A percentile compares a stretch with the other conserved stretches of the same genome.
phyloP scores from a whole-genome alignment of 2,888 invertebrate species.

The Entomobrya multifasciata region DNA sequence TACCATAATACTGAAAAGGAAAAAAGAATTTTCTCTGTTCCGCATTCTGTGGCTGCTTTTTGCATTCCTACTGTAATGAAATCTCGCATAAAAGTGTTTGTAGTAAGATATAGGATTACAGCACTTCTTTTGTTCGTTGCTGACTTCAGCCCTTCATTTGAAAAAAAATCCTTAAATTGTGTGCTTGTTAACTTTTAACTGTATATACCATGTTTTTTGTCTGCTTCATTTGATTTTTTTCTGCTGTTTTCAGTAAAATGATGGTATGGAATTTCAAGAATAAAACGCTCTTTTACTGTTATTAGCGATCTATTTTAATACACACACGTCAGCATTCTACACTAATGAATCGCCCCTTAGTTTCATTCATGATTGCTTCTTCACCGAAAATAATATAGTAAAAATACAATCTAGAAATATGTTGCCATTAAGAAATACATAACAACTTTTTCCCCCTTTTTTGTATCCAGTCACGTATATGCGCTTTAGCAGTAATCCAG shows the following conservation, averaged over 20 bases:
- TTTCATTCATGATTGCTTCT: too few species aligned
- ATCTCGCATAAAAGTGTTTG: not conserved
- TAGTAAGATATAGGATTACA: too few species aligned
- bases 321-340: too few species aligned
- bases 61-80: not conserved
- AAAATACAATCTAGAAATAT: too few species aligned
- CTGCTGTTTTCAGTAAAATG: not conserved
- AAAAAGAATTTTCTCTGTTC: not conserved
- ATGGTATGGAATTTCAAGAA: not conserved
- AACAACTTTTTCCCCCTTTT: too few species aligned
- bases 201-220: not conserved
- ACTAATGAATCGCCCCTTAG: too few species aligned
- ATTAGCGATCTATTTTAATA: too few species aligned
- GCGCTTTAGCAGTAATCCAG: not conserved
- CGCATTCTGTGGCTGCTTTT: not conserved
- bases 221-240: not conserved
- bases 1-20: not conserved
- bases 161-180: slow-evolving; percentile 4
- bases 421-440: too few species aligned
- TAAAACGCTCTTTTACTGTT: not conserved
- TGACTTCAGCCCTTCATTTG: slow-evolving; percentile 5
- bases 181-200: not conserved
- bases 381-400: too few species aligned
- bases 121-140: not conserved
- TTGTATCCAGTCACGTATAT: not conserved